A percentile compares a stretch with the other conserved stretches of the same genome.
Evolutionary conservation across 1,140 invertebrate species (phyloP).

Genomic region (Linepithema humile): DNA sequence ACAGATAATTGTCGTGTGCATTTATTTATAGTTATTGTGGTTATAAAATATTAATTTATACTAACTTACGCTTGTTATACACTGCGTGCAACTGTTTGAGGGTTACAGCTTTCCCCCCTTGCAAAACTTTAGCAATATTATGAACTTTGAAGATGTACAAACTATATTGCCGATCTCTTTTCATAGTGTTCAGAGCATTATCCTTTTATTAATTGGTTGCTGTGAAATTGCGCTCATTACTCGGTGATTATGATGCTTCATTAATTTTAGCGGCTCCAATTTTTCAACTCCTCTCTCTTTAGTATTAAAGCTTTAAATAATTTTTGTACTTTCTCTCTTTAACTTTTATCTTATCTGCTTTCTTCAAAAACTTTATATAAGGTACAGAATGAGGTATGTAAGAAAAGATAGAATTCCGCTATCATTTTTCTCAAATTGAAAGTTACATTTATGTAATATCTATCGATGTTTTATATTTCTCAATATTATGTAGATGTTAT

Average conservation of each 20-base stretch:
- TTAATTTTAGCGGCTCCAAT: constrained; percentile 7
- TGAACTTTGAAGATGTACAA: too few species aligned
- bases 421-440: not conserved
- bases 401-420: not conserved
- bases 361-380: not conserved
- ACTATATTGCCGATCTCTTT: not conserved
- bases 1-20: not conserved
- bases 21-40: not conserved
- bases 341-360: not conserved
- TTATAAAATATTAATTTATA: too few species aligned
- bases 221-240: not conserved
- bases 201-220: not conserved
- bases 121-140: too few species aligned
- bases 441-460: not conserved
- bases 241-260: not conserved
- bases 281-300: not conserved
- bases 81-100: too few species aligned
- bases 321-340: not conserved
- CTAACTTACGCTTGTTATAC: too few species aligned
- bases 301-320: not conserved
- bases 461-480: too few species aligned
- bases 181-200: not conserved
- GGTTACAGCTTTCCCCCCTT: too few species aligned
- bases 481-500: too few species aligned
- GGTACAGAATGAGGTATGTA: not conserved